These are phyloP conservation scores for Sitta europaea DNA, from an alignment of 2,113 vertebrate genomes.

Conservation along the genomic window DNA sequence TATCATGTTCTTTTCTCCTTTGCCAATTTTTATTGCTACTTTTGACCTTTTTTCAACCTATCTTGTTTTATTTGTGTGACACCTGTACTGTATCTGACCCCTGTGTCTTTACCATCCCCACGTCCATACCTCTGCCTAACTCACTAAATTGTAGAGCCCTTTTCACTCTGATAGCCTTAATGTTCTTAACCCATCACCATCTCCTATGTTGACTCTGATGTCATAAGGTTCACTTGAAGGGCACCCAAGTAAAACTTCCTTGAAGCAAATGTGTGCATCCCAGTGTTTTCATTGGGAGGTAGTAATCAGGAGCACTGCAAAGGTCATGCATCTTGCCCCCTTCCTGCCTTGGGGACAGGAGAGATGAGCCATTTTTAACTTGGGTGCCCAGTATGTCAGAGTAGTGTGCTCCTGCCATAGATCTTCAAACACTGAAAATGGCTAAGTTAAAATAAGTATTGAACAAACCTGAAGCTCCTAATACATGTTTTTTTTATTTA, in stretches of 20 bases:
- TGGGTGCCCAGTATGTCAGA: not conserved
- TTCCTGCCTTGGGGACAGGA: slow-evolving; percentile 33
- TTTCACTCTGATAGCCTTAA: slow-evolving; percentile 15
- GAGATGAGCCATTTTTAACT: slow-evolving; percentile 27
- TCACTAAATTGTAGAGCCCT: slow-evolving; percentile 25
- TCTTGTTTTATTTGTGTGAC: slow-evolving; percentile 47
- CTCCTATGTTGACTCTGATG: not conserved
- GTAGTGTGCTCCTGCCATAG: not conserved
- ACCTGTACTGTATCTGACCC: slow-evolving; percentile 45
- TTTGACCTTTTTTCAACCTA: slow-evolving; percentile 50
- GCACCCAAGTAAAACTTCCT: slow-evolving; percentile 39
- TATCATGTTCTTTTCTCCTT: slow-evolving; percentile 47
- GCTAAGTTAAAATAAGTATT: not conserved
- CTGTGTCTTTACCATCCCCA: not conserved
- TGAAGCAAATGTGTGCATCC: slow-evolving; percentile 27
- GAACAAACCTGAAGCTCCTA: not conserved
- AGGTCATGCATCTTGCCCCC: slow-evolving; percentile 17
- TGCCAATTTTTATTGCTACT: slow-evolving; percentile 43
- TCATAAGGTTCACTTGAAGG: slow-evolving; percentile 51
- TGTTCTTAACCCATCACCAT: not conserved
- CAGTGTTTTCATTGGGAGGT: not conserved
- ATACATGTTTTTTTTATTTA: slow-evolving; percentile 14
- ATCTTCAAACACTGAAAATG: not conserved
- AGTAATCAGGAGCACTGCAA: not conserved
- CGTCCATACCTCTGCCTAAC: slow-evolving; percentile 1